Evolutionary conservation across 2,888 invertebrate genomes (phyloP), one percentile per base, ranked within the genome.

Genomic region (Apodemia mormo): DNA sequence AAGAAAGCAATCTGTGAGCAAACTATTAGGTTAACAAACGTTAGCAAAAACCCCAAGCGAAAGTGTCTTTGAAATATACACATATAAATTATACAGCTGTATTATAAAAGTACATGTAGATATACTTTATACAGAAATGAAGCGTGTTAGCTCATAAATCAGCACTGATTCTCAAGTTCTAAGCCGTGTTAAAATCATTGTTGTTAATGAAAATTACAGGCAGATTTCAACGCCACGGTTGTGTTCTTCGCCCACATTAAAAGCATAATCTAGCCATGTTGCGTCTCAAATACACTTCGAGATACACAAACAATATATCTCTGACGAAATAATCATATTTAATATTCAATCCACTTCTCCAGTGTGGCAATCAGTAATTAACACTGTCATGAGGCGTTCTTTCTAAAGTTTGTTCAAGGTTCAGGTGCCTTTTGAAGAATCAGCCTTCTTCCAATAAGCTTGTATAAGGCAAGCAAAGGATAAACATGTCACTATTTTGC

Each of bases 161-260:
- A 54, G 22, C 2, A 22, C 37, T 30, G 30, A 37, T 37, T 37
- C n/a, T 37, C 33, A 8, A 37, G 37, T 37, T 37, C 37, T 9
- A 8, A 64, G 14, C 14, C 14, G 14, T 64, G 61, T 64, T 64
- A 64, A 14, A 30, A 64, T 37, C 52, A 52, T 52, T 52, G 33
- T 33, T 33, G 61, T 33, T 61, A 30, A 30, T 61, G 30, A 30
- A 33, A 61, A 61, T 37, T 7, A 61, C 61, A 33, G 30, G 14
- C 61, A 6, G 30, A 61, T 61, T 61, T 33, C 33, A 61, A 9
- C 7, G 30, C 61, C 14, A 1, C 37, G 61, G 37, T 33, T 33
- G 14, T 61, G 61, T 61, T 37, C 14, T 33, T 30, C 61, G 61
- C 61, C 61, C 37, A 64, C 61, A 14, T 61, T 33, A 33, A 52